Base-by-base conservation (phyloP, 2,888 invertebrate genomes). In the Pemphredon lugubris region DNA sequence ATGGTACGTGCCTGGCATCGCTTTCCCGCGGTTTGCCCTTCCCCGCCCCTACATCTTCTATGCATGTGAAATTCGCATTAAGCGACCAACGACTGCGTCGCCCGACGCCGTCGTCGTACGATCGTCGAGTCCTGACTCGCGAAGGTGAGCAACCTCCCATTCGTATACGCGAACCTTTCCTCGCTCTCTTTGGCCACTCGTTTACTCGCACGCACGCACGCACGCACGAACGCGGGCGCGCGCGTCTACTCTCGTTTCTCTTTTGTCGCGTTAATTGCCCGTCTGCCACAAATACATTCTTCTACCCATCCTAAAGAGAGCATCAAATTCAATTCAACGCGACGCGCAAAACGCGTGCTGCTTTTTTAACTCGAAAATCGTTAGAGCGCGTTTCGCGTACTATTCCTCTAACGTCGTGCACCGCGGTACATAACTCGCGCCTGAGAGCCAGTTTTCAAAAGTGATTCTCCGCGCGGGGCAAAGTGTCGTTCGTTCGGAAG, bases 1-100 rank as follows among this genome's bases (percentile, higher is more conserved):
- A 85, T 74, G 77, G 83, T 83, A 85, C 85, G 85, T 85, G 85
- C 79, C 70, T 70, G 75, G 85, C 83, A 85, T 85, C 82, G 74
- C 70, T 75, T 66, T 69, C 69, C 68, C 74, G 75, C 69, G 55
- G 66, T 71, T 65, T 59, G 26, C 73, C 44, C 47, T 37, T 37
- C 32, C 18, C 42, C 48, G 55, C 60, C 60, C 64, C 45, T 58
- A 59, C 55, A 53, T 67, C 63, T 54, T 75, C 74, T 59, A 73
- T 81, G 79, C 79, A 82, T 77, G 82, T 76, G 64, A 83, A 82
- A 83, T 84, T 84, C 77, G 66, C 79, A 79, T 82, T 84, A 84
- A 82, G 57, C 80, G 76, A 64, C 75, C 66, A 26, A 42, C 66
- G 66, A 66, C 66, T 40, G 54, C 54, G 45, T 73, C n/a, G n/a